Evolutionary conservation across 2,113 vertebrate species (phyloP).

Genomic region (Geococcyx californianus): DNA sequence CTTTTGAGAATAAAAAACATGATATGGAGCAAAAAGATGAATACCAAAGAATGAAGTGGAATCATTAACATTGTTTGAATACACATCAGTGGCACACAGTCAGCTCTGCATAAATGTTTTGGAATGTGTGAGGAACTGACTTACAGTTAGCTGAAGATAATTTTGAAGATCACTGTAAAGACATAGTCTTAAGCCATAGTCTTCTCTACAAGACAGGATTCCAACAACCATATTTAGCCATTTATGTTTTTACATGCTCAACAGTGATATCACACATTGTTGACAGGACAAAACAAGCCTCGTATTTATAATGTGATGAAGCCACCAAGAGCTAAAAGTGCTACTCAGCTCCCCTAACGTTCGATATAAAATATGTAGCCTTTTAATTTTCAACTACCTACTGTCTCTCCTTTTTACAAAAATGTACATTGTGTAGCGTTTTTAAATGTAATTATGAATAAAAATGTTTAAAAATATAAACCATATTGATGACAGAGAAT

Average conservation of each 20-base stretch:
- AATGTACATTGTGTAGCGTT: background rate
- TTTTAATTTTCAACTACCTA: background rate
- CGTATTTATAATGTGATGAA: background rate
- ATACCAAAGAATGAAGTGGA: background rate
- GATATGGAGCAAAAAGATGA: background rate
- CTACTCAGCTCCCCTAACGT: background rate
- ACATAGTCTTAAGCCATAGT: background rate
- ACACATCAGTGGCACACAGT: background rate
- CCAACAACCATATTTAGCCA: background rate
- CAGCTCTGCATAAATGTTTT: background rate
- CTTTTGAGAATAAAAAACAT: background rate
- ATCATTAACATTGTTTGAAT: background rate
- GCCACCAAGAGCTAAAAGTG: background rate
- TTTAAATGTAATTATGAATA: background rate
- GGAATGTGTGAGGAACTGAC: background rate
- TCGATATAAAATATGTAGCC: background rate
- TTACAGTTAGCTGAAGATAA: background rate
- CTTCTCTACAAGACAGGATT: background rate
- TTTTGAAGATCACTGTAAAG: background rate
- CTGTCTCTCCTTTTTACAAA: fast-evolving
- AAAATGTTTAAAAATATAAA: background rate
- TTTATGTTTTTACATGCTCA: fast-evolving
- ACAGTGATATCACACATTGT: background rate
- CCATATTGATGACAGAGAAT: background rate
- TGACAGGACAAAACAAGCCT: background rate